Percentiles rank a stretch among this genome's conserved stretches.
These are phyloP conservation scores for Pristionchus entomophagus DNA, from an alignment of 2,888 invertebrate genomes.

Conservation along the genomic window DNA sequence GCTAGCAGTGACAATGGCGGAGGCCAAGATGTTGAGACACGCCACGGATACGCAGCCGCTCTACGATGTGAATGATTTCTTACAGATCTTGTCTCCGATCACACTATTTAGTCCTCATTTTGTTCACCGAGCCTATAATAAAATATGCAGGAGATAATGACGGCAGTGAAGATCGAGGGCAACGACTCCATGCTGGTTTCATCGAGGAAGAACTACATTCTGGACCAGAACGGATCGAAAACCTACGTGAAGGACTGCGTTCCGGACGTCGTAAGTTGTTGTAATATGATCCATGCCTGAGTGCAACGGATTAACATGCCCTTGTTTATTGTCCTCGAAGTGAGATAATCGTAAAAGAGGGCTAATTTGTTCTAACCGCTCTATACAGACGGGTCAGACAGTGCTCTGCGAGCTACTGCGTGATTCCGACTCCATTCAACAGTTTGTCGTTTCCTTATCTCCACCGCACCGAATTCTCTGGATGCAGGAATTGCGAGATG, in stretches of 20 bases:
- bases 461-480: not conserved
- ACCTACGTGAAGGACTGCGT: not conserved
- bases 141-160: not conserved
- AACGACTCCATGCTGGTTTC: not conserved
- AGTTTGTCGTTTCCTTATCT: not conserved
- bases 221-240: not conserved
- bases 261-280: not conserved
- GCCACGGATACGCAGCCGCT: not conserved
- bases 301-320: too few species aligned
- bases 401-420: not conserved
- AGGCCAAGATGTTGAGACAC: not conserved
- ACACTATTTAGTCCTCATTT: too few species aligned
- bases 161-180: not conserved
- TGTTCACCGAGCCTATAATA: too few species aligned
- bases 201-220: not conserved
- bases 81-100: not conserved
- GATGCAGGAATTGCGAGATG: not conserved
- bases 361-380: too few species aligned
- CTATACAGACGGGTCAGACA: not conserved
- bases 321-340: too few species aligned
- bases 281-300: not conserved
- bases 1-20: not conserved
- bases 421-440: not conserved
- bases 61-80: not conserved
- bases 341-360: too few species aligned